Percentiles rank a stretch among this genome's conserved stretches.
Conservation (phyloP, 1,140 invertebrate species). For the Tribolium madens region DNA sequence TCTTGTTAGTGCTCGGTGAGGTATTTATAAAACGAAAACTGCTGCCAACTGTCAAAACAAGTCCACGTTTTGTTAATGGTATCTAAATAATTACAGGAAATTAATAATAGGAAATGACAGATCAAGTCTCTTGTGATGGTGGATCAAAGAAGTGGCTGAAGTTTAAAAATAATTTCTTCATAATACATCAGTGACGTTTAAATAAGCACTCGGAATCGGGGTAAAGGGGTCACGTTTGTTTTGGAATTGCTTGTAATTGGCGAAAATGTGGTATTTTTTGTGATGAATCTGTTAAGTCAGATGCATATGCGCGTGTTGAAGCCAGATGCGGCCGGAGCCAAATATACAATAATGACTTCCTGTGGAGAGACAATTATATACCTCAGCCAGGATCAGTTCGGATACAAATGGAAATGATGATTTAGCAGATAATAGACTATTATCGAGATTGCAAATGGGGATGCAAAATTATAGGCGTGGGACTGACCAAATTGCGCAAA, state of each 20-base stretch:
- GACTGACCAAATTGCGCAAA: constrained; percentile 34
- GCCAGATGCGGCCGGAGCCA: constrained; percentile 50
- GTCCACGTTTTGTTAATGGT: constrained; percentile 18
- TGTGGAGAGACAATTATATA: constrained; percentile 55
- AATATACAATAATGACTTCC: constrained; percentile 55
- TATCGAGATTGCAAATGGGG: constrained; percentile 44
- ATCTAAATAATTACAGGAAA: constrained; percentile 36
- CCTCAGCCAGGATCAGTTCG: constrained; percentile 39
- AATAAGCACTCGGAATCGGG: not conserved
- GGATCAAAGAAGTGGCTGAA: constrained; percentile 2
- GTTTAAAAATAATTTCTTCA: constrained; percentile 33
- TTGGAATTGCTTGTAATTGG: not conserved
- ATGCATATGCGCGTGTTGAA: constrained; percentile 49
- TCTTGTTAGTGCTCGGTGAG: constrained; percentile 22
- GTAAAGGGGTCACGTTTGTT: constrained; percentile 14
- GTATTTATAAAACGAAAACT: constrained; percentile 32
- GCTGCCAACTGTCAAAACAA: constrained; percentile 33
- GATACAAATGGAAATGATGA: constrained; percentile 50
- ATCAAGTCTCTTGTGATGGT: not conserved
- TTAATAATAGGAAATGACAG: constrained; percentile 32
- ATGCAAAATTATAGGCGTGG: constrained; percentile 34
- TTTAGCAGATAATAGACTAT: constrained; percentile 50
- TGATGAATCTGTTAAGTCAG: constrained; percentile 23
- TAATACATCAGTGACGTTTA: not conserved
- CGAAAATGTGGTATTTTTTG: constrained; percentile 11